phyloP scores from a whole-genome alignment of 1,140 invertebrate species.

The Holcopasites calliopsidis region DNA sequence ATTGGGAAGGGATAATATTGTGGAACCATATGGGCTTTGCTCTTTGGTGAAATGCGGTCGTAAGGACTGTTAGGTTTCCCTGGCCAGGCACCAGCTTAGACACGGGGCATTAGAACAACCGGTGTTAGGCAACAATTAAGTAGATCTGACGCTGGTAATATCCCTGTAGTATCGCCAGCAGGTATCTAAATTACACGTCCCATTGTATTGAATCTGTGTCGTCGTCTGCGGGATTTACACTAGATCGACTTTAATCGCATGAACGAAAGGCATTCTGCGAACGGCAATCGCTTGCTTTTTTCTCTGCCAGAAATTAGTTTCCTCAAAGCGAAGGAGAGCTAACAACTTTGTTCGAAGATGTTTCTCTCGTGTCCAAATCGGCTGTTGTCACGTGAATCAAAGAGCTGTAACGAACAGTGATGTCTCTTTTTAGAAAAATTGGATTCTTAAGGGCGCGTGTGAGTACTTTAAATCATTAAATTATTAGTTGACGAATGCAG shows the following conservation, averaged over 20 bases:
- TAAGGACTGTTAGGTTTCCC: conserved; percentile 17
- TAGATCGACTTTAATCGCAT: conserved; percentile 43
- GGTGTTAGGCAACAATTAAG: conserved; percentile 58
- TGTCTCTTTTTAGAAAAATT: conserved; percentile 1
- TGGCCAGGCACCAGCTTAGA: conserved; percentile 26
- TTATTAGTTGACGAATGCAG: too few relatives aligned
- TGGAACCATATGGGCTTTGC: conserved; percentile 8
- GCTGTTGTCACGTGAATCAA: conserved; percentile 11
- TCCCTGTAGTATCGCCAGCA: conserved; percentile 19
- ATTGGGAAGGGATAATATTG: background rate
- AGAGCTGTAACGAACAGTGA: conserved; percentile 1
- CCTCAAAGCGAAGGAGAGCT: background rate
- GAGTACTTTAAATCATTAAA: background rate
- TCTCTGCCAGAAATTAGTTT: background rate
- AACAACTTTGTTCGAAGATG: background rate
- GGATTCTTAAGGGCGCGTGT: background rate
- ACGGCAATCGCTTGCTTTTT: background rate
- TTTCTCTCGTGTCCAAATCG: background rate
- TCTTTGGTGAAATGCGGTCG: background rate
- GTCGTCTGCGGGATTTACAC: conserved; percentile 40
- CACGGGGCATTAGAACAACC: conserved; percentile 48
- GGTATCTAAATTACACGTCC: conserved; percentile 34
- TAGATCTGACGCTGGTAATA: conserved; percentile 58
- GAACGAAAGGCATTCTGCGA: conserved; percentile 12
- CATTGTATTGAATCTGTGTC: conserved; percentile 11